Base-by-base conservation (phyloP, 1,140 invertebrate genomes). In the Subanguina moxae region DNA sequence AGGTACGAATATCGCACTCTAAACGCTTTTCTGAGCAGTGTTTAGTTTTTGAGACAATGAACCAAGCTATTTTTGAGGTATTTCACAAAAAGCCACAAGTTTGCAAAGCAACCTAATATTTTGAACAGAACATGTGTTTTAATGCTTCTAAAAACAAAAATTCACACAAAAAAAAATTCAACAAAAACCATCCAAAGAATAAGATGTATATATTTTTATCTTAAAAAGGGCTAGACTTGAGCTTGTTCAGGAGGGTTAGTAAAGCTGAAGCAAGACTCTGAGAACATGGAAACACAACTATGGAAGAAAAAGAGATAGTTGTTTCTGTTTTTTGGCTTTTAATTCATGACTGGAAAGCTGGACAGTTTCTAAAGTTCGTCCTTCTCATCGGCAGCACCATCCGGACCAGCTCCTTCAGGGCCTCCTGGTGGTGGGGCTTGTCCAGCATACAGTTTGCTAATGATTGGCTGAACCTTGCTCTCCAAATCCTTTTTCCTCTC, bases 401-500 rank as follows among this genome's bases (percentile, higher is more conserved):
- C 68, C 25, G 62, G 70, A 42, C 65, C 78, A 42, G 67, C 78
- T 38, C 69, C 77, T 27, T 43, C 65, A 30, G 58, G 70, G 43
- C 83, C 86, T 0, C 84, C 86, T 25, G 74, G 73, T 23, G 89
- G 88, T 63, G 89, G 88, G 1, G 89, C 88, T n/a, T 87, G 87
- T 61, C 88, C 89, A 25, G 89, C 91, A 84, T 98, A 98, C 58
- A 98, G 85, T 86, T 98, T 98, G 21, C 92, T 89, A 80, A 97
- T 94, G 46, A 76, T 97, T 11, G 95, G 95, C 82, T 97, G 92
- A 7, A 96, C 92, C 65, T 95, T 88, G 76, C 92, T 90, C 84
- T 95, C 93, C 11, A 98, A 84, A 80, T 93, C 90, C 83, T 97
- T 98, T 89, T 98, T 98, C 82, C 97, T 91, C 82, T 91, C 90